phyloP scores from a whole-genome alignment of 1,140 invertebrate genomes.

The Cherax destructor region DNA sequence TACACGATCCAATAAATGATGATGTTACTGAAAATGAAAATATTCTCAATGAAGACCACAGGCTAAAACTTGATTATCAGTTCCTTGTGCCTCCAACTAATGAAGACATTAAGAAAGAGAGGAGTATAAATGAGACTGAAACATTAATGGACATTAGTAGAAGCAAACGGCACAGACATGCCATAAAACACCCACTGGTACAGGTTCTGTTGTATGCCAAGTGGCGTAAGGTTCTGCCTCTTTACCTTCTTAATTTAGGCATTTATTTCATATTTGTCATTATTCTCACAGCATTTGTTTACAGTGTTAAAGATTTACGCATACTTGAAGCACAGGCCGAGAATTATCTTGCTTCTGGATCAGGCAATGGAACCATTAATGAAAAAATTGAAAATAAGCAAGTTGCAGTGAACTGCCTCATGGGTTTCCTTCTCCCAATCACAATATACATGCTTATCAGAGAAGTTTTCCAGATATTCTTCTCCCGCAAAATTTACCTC shows the following conservation, averaged over 20 bases:
- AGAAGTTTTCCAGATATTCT: conserved; percentile 60
- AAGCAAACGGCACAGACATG: conserved; percentile 46
- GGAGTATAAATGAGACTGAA: conserved; percentile 49
- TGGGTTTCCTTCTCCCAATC: conserved; percentile 46
- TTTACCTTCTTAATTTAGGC: conserved; percentile 83
- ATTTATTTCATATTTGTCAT: conserved; percentile 84
- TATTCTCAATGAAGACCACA: conserved; percentile 57
- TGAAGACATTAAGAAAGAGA: neutral
- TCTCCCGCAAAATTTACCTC: conserved; percentile 41
- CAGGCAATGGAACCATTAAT: neutral
- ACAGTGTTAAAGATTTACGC: conserved; percentile 59
- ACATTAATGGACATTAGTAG: conserved; percentile 64
- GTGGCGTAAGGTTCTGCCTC: conserved; percentile 85
- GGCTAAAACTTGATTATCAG: conserved; percentile 58
- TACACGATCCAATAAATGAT: conserved; percentile 9
- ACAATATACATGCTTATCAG: conserved; percentile 60
- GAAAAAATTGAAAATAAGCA: conserved; percentile 35
- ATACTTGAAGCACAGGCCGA: conserved; percentile 43
- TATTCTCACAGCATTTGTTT: conserved; percentile 74
- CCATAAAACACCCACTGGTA: conserved; percentile 85
- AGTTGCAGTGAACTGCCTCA: conserved; percentile 12
- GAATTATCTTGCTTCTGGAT: neutral
- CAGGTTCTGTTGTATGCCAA: conserved; percentile 88
- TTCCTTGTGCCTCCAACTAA: conserved; percentile 57
- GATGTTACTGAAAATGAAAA: conserved; percentile 34